Evolutionary conservation across 2,888 invertebrate species (phyloP).

Genomic region (Parelbella ahira): DNA sequence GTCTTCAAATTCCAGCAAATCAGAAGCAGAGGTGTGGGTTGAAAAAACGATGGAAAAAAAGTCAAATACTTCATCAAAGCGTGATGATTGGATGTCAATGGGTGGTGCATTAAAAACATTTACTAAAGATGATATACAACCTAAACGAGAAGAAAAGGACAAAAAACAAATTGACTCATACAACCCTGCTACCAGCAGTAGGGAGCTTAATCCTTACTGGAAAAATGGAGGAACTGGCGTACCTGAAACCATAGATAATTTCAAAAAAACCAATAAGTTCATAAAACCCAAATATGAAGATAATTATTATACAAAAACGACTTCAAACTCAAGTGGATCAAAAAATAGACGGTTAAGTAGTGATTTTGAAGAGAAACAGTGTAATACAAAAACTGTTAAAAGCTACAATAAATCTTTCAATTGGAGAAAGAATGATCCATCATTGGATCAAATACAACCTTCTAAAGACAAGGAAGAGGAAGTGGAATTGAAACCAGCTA

Average conservation of each 20-base stretch:
- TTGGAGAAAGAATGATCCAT: conserved; percentile 41
- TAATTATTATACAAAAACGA: conserved; percentile 45
- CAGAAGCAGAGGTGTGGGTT: conserved; percentile 81
- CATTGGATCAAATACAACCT: conserved; percentile 17
- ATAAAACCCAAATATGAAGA: conserved; percentile 59
- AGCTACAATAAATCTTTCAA: conserved; percentile 35
- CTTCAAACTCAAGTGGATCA: conserved; percentile 27
- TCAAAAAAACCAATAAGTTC: conserved; percentile 56
- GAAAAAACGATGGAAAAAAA: conserved; percentile 62
- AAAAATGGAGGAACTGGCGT: conserved; percentile 93
- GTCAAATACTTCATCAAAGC: conserved; percentile 32
- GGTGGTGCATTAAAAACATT: conserved; percentile 74
- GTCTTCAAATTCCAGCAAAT: conserved; percentile 52
- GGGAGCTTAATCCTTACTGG: conserved; percentile 96
- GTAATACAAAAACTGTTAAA: conserved; percentile 27
- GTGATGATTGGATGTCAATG: conserved; percentile 92
- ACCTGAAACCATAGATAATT: conserved; percentile 76
- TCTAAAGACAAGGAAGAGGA: too few species aligned
- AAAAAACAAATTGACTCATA: conserved; percentile 81
- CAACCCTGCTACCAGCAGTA: conserved; percentile 84
- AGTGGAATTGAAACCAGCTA: conserved; percentile 25
- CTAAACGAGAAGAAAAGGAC: conserved; percentile 70
- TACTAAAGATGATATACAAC: conserved; percentile 66
- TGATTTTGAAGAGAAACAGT: not conserved
- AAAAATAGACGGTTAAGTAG: conserved; percentile 19